Conservation (phyloP, 2,797 vertebrate genomes). For the Siniperca scherzeri region DNA sequence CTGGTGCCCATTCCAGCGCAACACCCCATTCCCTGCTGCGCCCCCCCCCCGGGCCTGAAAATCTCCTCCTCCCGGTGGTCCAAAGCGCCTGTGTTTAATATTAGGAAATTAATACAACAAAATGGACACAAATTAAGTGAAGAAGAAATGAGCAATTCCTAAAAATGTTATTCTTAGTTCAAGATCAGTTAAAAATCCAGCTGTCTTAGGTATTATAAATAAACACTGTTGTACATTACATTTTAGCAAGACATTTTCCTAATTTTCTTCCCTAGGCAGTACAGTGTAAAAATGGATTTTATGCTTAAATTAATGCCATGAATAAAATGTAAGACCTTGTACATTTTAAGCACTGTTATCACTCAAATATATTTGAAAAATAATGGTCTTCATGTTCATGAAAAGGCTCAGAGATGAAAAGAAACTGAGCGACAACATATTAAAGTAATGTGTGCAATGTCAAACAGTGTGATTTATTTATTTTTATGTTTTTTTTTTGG, state of each 20-base stretch:
- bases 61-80: too few species aligned
- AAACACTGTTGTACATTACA: not conserved
- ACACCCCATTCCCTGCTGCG: too few species aligned
- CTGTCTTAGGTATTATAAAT: not conserved
- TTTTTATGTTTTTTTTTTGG: not conserved
- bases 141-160: not conserved
- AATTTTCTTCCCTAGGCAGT: not conserved
- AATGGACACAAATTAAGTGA: not conserved
- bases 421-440: not conserved
- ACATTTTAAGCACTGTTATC: not conserved
- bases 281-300: not conserved
- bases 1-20: too few species aligned
- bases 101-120: not conserved
- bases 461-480: not conserved
- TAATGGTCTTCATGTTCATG: not conserved
- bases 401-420: constrained; percentile 1
- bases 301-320: not conserved
- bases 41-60: too few species aligned
- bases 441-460: not conserved
- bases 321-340: not conserved
- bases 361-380: not conserved
- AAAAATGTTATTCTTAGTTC: not conserved
- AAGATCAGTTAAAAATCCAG: not conserved
- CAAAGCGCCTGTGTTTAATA: too few species aligned
- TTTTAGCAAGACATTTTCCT: not conserved